A percentile compares a stretch with the other conserved stretches of the same genome.
Conservation (phyloP, 2,113 vertebrate species). For the Bombycilla garrulus region DNA sequence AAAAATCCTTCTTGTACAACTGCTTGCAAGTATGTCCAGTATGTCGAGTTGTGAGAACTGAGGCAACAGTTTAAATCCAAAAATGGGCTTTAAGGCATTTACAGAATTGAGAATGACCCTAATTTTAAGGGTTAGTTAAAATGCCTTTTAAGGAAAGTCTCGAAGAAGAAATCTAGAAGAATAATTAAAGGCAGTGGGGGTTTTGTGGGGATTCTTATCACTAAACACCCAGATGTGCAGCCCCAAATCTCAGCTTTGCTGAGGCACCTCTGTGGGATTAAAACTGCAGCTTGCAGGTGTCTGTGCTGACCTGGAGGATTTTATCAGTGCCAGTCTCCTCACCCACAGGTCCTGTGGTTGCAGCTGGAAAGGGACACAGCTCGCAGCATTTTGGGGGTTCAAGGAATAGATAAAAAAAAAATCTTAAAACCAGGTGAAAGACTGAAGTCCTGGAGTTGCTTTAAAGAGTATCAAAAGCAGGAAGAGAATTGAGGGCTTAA, state of each 20-base stretch:
- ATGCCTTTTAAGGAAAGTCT: neutral
- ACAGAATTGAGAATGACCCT: neutral
- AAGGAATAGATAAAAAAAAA: neutral
- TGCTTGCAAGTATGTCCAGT: neutral
- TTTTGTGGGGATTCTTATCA: neutral
- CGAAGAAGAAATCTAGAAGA: neutral
- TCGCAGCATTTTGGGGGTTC: neutral
- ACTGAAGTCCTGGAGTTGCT: neutral
- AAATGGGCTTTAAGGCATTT: neutral
- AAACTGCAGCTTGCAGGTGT: neutral
- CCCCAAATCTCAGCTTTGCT: neutral
- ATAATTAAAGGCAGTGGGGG: neutral
- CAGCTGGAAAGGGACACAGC: neutral
- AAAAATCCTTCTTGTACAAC: neutral
- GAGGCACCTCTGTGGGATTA: neutral
- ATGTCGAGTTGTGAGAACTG: neutral
- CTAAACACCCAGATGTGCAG: neutral
- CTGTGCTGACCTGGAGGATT: neutral
- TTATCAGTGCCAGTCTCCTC: neutral
- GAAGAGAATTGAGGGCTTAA: neutral
- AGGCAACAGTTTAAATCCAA: neutral
- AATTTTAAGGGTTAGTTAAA: neutral
- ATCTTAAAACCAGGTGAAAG: neutral
- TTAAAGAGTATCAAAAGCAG: neutral
- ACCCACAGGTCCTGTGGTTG: neutral